These are phyloP conservation scores for Mola mola DNA, from an alignment of 2,113 vertebrate species.

Conservation along the genomic window DNA sequence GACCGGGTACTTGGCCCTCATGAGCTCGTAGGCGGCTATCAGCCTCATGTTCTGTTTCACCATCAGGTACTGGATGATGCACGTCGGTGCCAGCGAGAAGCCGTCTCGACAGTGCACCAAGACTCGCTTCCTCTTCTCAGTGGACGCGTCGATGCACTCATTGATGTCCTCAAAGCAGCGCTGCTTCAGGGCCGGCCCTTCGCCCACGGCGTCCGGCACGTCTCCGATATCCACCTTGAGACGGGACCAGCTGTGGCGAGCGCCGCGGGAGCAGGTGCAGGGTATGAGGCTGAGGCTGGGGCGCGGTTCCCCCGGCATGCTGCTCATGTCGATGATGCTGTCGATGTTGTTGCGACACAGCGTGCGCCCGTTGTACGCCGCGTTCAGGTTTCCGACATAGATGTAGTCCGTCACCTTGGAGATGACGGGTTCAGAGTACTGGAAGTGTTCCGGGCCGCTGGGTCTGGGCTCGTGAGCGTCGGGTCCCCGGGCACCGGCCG, in stretches of 20 bases:
- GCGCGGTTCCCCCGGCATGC: constrained; percentile 68
- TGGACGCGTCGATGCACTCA: constrained; percentile 80
- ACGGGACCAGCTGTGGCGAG: constrained; percentile 84
- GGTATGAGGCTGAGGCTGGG: constrained; percentile 76
- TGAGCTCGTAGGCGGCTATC: constrained; percentile 82
- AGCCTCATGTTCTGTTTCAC: constrained; percentile 84
- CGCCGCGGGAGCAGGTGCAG: constrained; percentile 76
- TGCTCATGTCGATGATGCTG: constrained; percentile 84
- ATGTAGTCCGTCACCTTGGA: constrained; percentile 83
- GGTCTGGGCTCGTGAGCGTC: constrained; percentile 50
- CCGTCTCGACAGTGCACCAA: constrained; percentile 85
- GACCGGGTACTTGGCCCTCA: constrained; percentile 78
- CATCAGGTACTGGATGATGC: constrained; percentile 85
- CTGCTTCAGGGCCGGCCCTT: constrained; percentile 69
- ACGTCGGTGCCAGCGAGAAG: constrained; percentile 81
- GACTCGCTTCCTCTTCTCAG: constrained; percentile 81
- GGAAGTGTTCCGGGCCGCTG: constrained; percentile 63
- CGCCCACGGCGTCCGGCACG: constrained; percentile 55
- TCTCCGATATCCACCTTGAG: constrained; percentile 82
- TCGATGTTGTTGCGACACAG: constrained; percentile 84
- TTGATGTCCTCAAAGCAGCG: constrained; percentile 84
- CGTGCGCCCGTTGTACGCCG: constrained; percentile 74
- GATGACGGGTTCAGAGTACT: constrained; percentile 80
- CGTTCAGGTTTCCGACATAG: constrained; percentile 83
- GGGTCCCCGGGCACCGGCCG: constrained; percentile 46